phyloP scores from a whole-genome alignment of 1,140 invertebrate species.

The Brachionus sp. region DNA sequence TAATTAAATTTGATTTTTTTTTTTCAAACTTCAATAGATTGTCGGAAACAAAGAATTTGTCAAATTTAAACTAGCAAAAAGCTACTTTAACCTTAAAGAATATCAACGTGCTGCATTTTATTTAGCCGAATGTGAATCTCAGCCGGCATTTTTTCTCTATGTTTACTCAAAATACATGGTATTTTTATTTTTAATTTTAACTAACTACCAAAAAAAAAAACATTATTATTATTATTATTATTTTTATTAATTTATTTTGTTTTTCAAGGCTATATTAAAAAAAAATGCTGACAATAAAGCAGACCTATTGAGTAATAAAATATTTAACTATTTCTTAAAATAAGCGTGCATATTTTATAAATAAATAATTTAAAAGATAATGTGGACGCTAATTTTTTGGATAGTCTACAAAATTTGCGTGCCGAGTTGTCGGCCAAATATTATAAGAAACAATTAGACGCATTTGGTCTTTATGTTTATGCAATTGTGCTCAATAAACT shows the following conservation, averaged over 20 bases:
- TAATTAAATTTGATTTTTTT: not conserved
- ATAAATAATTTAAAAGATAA: not conserved
- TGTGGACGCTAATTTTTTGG: not conserved
- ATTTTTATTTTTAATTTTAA: not conserved
- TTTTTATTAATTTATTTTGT: not conserved
- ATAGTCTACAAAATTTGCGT: slow-evolving; percentile 44
- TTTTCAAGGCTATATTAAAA: not conserved
- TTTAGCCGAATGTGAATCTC: slow-evolving; percentile 66
- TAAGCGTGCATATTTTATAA: not conserved
- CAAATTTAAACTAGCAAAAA: slow-evolving; percentile 74
- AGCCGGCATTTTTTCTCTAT: slow-evolving; percentile 73
- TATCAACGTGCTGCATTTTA: slow-evolving; percentile 85
- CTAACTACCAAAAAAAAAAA: no score
- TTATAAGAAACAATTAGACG: slow-evolving; percentile 25
- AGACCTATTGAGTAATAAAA: slow-evolving; percentile 24
- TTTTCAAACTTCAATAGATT: not conserved
- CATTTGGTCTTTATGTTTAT: slow-evolving; percentile 56
- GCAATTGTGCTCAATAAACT: slow-evolving; percentile 84
- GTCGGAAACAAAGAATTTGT: slow-evolving; percentile 47
- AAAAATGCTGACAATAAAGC: slow-evolving; percentile 26
- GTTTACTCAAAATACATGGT: slow-evolving; percentile 76
- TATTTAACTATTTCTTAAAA: not conserved
- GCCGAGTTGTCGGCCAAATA: slow-evolving; percentile 50
- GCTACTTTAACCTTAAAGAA: slow-evolving; percentile 85
- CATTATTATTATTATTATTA: not conserved